Evolutionary conservation across 2,113 vertebrate species (phyloP), one percentile per base, ranked within the genome.

Genomic region (Sorex araneus): DNA sequence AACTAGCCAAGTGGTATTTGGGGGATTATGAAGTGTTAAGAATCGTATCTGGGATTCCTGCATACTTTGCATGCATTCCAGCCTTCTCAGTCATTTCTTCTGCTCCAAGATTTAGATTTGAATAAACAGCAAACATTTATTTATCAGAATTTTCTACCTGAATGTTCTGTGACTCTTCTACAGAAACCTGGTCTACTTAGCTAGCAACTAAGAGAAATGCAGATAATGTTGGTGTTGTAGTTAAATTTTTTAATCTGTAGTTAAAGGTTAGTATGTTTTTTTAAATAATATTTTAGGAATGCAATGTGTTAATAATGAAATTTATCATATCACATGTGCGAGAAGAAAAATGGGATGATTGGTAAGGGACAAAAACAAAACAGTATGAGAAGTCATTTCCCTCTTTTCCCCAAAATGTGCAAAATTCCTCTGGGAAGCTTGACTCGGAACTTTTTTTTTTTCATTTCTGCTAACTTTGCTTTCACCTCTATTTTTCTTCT

Each of bases 211-310:
- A 3, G 43, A 95, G n/a, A 90, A 84, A 76, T 28, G 43, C 23
- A 8, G 54, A 30, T 89, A 54, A 64, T 30, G 18, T 8, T 87
- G 9, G 66, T 77, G 23, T 28, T n/a, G n/a, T n/a, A n/a, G n/a
- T 67, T 86, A 69, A 54, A 54, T 13, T 50, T 78, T 54, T 45
- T 50, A n/a, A n/a, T n/a, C n/a, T n/a, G 47, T 8, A 13, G 47
- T 84, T 71, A 18, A 94, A 94, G 45, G 84, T 89, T n/a, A 79
- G 11, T 47, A 30, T 91, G 8, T 64, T 92, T 89, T 84, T 64
- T 0, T 13, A 80, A 85, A 69, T 77, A 90, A 87, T 75, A 89
- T 89, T 89, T 89, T 77, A 89, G 89, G 45, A 28, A 83, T 54
- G 8, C 54, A 94, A 89, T 64, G 78, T 43, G 84, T 83, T 30